phyloP scores from a whole-genome alignment of 1,140 invertebrate genomes.

The Drosophila takahashii region DNA sequence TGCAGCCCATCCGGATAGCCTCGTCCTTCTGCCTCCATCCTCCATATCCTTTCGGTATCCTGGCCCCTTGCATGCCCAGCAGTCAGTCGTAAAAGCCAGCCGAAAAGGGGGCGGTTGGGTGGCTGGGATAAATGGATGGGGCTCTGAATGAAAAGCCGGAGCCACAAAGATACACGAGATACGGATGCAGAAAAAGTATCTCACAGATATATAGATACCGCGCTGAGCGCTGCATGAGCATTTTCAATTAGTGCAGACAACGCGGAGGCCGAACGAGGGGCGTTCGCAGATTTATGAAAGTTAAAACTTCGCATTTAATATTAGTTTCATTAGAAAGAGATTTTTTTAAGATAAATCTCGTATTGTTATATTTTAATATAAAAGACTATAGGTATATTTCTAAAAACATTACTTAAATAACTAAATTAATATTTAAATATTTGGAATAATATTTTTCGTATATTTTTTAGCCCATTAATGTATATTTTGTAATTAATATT shows the following conservation, averaged over 20 bases:
- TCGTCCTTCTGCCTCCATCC: neutral
- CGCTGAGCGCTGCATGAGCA: slow-evolving; percentile 55
- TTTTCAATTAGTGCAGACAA: slow-evolving; percentile 60
- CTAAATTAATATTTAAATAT: too few relatives aligned
- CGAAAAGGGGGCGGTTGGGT: neutral
- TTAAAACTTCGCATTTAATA: too few relatives aligned
- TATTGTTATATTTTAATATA: too few relatives aligned
- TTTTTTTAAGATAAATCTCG: neutral
- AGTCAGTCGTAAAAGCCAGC: slow-evolving; percentile 38
- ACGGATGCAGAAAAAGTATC: slow-evolving; percentile 60
- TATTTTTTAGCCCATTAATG: too few relatives aligned
- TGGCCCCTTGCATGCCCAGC: slow-evolving; percentile 39
- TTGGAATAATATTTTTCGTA: too few relatives aligned
- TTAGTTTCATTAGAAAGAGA: too few relatives aligned
- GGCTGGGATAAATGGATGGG: neutral
- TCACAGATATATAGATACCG: slow-evolving; percentile 54
- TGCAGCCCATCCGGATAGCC: neutral
- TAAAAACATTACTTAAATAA: too few relatives aligned
- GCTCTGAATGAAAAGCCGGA: slow-evolving; percentile 47
- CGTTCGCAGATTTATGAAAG: neutral
- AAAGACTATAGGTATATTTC: too few relatives aligned
- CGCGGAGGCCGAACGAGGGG: slow-evolving; percentile 27
- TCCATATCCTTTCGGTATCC: slow-evolving; percentile 3
- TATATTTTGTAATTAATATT: too few relatives aligned
- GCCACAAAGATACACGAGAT: slow-evolving; percentile 55